These are phyloP conservation scores for Naso thynnoides DNA, from an alignment of 2,797 vertebrate genomes.

Conservation along the genomic window DNA sequence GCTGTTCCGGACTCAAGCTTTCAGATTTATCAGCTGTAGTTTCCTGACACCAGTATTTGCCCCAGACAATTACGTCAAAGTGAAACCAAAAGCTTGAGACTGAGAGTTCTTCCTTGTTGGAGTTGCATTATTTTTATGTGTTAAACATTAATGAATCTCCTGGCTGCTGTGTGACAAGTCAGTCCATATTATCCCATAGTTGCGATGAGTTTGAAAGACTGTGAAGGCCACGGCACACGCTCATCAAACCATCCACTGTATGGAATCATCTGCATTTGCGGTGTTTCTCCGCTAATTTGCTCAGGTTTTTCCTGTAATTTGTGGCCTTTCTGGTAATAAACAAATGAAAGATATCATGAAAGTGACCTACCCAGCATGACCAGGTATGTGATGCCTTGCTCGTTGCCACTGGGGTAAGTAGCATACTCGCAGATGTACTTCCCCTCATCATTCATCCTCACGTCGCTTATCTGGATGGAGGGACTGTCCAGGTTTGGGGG, in stretches of 20 bases:
- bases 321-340: neutral
- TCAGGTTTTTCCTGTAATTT: neutral
- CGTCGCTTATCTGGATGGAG: slow-evolving; percentile 82
- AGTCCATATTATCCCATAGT: neutral
- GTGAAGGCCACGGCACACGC: neutral
- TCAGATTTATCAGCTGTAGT: neutral
- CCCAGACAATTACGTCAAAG: slow-evolving; percentile 6
- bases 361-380: slow-evolving; percentile 84
- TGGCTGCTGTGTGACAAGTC: neutral
- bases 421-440: slow-evolving; percentile 91
- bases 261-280: neutral
- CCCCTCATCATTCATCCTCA: slow-evolving; percentile 87
- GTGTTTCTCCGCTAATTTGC: neutral
- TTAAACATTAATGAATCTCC: neutral
- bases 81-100: slow-evolving; percentile 1
- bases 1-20: slow-evolving; percentile 6
- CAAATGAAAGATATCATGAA: neutral
- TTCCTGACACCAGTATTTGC: neutral
- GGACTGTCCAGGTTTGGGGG: slow-evolving; percentile 74
- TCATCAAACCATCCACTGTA: neutral
- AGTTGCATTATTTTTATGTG: neutral
- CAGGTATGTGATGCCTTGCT: slow-evolving; percentile 85
- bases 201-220: neutral
- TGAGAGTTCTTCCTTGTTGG: neutral
- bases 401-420: slow-evolving; percentile 89